Conservation (phyloP, 2,113 vertebrate species). For the Verasper variegatus region DNA sequence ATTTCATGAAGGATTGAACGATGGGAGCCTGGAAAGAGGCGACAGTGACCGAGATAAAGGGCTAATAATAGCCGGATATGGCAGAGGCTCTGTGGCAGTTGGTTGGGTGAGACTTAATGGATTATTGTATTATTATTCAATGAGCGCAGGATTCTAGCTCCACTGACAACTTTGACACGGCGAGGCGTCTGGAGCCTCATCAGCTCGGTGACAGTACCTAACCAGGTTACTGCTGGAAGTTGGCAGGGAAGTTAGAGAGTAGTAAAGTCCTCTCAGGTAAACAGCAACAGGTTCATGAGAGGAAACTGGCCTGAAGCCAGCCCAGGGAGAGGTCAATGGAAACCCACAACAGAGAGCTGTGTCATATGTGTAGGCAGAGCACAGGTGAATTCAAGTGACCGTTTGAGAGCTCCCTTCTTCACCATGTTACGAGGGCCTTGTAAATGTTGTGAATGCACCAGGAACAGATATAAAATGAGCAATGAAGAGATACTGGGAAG, state of each 20-base stretch:
- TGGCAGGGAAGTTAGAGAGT: slow-evolving; percentile 6
- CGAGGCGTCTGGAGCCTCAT: not conserved
- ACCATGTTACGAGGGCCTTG: not conserved
- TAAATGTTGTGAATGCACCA: not conserved
- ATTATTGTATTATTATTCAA: slow-evolving; percentile 64
- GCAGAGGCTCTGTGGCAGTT: slow-evolving; percentile 20
- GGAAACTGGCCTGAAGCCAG: slow-evolving; percentile 21
- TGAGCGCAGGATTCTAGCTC: slow-evolving; percentile 26
- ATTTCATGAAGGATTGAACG: slow-evolving; percentile 64
- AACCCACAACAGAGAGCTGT: not conserved
- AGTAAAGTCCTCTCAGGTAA: slow-evolving; percentile 31
- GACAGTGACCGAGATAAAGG: slow-evolving; percentile 60
- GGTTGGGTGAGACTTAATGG: slow-evolving; percentile 45
- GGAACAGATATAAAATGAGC: not conserved
- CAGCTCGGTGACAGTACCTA: not conserved
- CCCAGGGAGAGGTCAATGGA: slow-evolving; percentile 3
- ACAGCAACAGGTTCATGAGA: slow-evolving; percentile 9
- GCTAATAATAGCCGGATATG: slow-evolving; percentile 61
- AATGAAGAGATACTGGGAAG: too few relatives aligned
- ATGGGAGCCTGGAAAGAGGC: slow-evolving; percentile 43
- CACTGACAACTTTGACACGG: not conserved
- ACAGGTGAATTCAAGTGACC: not conserved
- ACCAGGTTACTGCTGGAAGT: slow-evolving; percentile 17
- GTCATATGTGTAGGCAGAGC: not conserved
- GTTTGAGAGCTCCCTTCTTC: not conserved